A percentile compares a stretch with the other conserved stretches of the same genome.
These are phyloP conservation scores for Cyprinodon tularosa DNA, from an alignment of 2,113 vertebrate genomes.

Conservation along the genomic window DNA sequence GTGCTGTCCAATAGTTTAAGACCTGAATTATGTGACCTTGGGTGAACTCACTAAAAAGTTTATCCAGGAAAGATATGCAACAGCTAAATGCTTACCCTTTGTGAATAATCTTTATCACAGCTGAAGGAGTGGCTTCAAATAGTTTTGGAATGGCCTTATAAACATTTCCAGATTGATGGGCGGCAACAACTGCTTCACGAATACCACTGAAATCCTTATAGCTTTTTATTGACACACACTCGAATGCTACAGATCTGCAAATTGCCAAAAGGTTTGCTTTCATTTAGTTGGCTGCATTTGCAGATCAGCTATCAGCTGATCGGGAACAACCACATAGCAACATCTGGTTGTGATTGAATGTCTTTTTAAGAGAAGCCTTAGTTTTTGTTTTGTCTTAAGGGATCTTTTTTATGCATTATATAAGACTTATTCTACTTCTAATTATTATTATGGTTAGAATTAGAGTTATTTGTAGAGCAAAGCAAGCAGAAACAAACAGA, in stretches of 20 bases:
- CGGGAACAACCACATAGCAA: background rate
- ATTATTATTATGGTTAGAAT: too few relatives aligned
- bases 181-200: background rate
- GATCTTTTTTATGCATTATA: too few relatives aligned
- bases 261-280: background rate
- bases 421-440: too few relatives aligned
- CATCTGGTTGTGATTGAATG: background rate
- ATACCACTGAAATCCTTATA: background rate
- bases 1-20: background rate
- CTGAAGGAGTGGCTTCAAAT: background rate
- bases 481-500: background rate
- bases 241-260: background rate
- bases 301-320: background rate
- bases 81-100: background rate
- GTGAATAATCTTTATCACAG: background rate
- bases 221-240: background rate
- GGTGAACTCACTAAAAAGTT: background rate
- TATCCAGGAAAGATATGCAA: background rate
- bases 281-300: background rate
- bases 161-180: slow-evolving; percentile 1
- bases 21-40: background rate
- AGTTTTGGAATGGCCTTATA: background rate
- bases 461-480: too few relatives aligned
- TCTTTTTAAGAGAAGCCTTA: background rate
- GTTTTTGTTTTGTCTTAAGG: background rate